Evolutionary conservation across 2,113 vertebrate species (phyloP).

Genomic region (Percina caprodes): DNA sequence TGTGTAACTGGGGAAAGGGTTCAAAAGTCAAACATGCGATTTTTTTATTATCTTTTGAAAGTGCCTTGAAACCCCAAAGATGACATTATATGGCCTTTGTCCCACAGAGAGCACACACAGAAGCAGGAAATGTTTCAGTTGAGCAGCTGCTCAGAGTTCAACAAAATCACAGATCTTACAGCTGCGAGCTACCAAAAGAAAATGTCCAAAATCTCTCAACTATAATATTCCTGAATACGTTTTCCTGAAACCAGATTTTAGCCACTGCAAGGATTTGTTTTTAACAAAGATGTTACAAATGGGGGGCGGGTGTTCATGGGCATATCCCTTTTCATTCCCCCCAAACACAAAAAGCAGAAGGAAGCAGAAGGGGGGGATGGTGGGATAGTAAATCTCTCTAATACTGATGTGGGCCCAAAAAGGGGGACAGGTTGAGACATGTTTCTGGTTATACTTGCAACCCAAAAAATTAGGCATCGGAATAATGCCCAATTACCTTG

Average conservation of each 20-base stretch:
- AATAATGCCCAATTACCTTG: neutral
- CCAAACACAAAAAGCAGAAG: constrained; percentile 57
- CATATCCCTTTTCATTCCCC: constrained; percentile 61
- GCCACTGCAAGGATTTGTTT: constrained; percentile 15
- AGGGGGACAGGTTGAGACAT: constrained; percentile 59
- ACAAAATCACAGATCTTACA: constrained; percentile 4
- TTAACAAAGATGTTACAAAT: constrained; percentile 26
- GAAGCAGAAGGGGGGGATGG: constrained; percentile 29
- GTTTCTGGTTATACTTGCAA: constrained; percentile 33
- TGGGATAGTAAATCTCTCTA: constrained; percentile 58
- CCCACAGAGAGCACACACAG: neutral
- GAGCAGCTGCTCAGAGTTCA: neutral
- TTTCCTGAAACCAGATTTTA: constrained; percentile 6
- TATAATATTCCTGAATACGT: constrained; percentile 1
- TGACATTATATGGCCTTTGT: constrained; percentile 8
- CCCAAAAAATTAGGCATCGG: neutral
- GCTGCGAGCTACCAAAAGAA: neutral
- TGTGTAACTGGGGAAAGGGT: constrained; percentile 1
- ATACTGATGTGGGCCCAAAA: constrained; percentile 45
- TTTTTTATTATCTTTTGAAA: constrained; percentile 6
- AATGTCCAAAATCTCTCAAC: constrained; percentile 20
- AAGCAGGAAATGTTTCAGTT: neutral
- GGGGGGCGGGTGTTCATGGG: constrained; percentile 38
- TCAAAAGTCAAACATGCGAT: neutral
- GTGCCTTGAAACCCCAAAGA: neutral